Evolutionary conservation across 2,797 vertebrate genomes (phyloP).

Genomic region (Enteromius trimaculatus): DNA sequence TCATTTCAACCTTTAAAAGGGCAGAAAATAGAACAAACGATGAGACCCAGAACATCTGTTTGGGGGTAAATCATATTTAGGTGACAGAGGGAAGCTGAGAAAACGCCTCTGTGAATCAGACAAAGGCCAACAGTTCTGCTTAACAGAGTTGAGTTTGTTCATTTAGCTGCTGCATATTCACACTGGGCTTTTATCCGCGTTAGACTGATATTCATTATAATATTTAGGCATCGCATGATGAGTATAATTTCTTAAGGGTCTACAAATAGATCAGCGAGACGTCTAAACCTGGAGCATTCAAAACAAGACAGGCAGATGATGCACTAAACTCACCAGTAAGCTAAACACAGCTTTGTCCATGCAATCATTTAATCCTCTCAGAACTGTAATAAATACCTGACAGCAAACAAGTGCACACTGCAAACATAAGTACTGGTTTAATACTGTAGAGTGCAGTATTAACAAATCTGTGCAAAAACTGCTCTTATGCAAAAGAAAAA

Average conservation of each 20-base stretch:
- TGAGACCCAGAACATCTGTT: conserved; percentile 74
- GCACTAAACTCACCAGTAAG: conserved; percentile 56
- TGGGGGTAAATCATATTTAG: conserved; percentile 76
- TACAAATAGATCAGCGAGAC: not conserved
- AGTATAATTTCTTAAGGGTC: not conserved
- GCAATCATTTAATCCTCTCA: conserved; percentile 62
- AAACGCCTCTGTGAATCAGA: conserved; percentile 66
- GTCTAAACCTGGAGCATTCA: conserved; percentile 7
- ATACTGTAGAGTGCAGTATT: conserved; percentile 4
- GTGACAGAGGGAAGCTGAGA: conserved; percentile 69
- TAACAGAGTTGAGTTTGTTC: conserved; percentile 59
- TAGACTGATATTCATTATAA: not conserved
- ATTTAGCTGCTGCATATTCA: conserved; percentile 58
- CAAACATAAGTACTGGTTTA: conserved; percentile 41
- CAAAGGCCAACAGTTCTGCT: conserved; percentile 65
- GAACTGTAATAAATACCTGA: conserved; percentile 58
- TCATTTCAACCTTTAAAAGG: conserved; percentile 73
- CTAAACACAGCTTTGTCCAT: conserved; percentile 60
- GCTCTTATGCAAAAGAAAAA: not conserved
- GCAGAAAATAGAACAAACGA: conserved; percentile 72
- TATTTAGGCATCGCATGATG: not conserved
- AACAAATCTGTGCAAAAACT: not conserved
- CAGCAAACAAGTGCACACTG: conserved; percentile 48
- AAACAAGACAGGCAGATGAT: conserved; percentile 48
- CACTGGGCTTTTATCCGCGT: conserved; percentile 16